phyloP scores from a whole-genome alignment of 2,888 invertebrate genomes.

The Phyto melanocephala region DNA sequence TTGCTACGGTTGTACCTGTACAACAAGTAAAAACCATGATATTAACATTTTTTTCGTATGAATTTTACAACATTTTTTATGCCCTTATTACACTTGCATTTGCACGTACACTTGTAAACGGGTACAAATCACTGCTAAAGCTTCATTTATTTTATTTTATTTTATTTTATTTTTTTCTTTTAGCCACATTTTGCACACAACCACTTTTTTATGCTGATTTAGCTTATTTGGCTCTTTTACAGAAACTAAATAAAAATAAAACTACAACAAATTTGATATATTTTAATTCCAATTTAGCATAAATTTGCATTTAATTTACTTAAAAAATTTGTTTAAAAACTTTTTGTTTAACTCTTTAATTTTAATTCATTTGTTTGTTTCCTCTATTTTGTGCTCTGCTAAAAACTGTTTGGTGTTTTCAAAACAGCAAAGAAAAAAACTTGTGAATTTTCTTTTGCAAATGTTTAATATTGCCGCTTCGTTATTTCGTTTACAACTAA shows the following conservation, averaged over 20 bases:
- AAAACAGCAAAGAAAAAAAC: not conserved
- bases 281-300: not conserved
- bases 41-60: slow-evolving; percentile 24
- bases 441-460: slow-evolving; percentile 55
- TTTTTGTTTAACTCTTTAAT: not conserved
- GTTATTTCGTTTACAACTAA: slow-evolving; percentile 72
- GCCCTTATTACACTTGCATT: slow-evolving; percentile 14
- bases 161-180: not conserved
- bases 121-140: slow-evolving; percentile 65
- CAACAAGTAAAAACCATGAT: slow-evolving; percentile 13
- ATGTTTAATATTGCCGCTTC: slow-evolving; percentile 68
- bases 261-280: not conserved
- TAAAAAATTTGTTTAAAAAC: not conserved
- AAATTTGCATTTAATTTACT: not conserved
- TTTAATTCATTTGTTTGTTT: not conserved
- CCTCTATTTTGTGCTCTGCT: not conserved
- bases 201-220: slow-evolving; percentile 22
- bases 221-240: not conserved
- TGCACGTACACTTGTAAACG: not conserved
- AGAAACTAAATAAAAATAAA: not conserved
- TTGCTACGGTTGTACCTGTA: slow-evolving; percentile 40
- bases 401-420: slow-evolving; percentile 7
- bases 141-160: slow-evolving; percentile 31
- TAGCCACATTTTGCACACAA: not conserved
- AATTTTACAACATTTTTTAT: slow-evolving; percentile 19